Percentiles rank a stretch among this genome's conserved stretches.
These are phyloP conservation scores for Chironomus tentans DNA, from an alignment of 2,888 invertebrate species.

Conservation along the genomic window DNA sequence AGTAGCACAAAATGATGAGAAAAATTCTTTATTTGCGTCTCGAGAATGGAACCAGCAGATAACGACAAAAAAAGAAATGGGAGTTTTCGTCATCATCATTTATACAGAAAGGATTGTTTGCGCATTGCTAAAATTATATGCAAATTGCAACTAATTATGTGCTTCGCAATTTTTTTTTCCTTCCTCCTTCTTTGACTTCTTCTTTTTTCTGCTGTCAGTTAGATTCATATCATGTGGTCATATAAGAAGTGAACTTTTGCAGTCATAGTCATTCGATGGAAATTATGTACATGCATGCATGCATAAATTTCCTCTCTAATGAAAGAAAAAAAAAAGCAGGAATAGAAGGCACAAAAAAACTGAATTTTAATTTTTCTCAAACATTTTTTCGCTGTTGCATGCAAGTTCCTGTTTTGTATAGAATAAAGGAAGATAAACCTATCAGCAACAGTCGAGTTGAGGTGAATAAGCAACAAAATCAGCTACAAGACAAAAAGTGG, in stretches of 20 bases:
- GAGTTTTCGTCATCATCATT: neutral
- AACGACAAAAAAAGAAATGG: neutral
- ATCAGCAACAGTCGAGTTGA: neutral
- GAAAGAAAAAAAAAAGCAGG: too few species aligned
- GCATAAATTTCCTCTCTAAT: too few species aligned
- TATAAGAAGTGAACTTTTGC: neutral
- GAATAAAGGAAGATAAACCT: neutral
- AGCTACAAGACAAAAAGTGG: neutral
- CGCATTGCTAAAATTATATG: constrained; percentile 14
- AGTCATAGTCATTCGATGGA: neutral
- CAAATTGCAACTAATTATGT: constrained; percentile 22
- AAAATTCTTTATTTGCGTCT: neutral
- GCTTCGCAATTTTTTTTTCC: neutral
- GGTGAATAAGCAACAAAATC: too few species aligned
- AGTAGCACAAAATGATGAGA: too few species aligned
- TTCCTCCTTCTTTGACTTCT: neutral
- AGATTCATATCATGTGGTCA: neutral
- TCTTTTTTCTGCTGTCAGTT: neutral
- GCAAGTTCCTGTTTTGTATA: neutral
- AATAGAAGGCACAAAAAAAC: neutral
- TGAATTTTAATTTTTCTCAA: constrained; percentile 18
- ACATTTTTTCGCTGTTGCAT: neutral
- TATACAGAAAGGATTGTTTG: constrained; percentile 6
- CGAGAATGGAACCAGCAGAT: neutral
- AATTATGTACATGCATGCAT: neutral